Evolutionary conservation across 2,113 vertebrate species (phyloP), one percentile per base, ranked within the genome.

Genomic region (Okapia johnstoni): DNA sequence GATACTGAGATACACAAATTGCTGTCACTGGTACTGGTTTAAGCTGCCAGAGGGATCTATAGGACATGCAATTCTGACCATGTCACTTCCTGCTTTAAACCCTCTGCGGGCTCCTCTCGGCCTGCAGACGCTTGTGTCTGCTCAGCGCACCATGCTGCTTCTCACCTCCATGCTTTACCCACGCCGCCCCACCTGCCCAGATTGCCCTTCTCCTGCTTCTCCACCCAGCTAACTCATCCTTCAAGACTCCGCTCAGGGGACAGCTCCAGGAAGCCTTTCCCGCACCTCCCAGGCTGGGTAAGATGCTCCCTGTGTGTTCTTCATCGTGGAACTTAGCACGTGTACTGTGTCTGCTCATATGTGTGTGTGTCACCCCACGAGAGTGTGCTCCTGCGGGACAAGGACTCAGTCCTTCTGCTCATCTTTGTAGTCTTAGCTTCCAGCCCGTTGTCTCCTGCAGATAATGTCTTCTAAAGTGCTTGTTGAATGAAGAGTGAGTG

Each of bases 151-250:
- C 96, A 97, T 61, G 97, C 96, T 85, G 98, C 98, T 97, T 97
- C 97, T 98, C 97, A 95, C 97, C 96, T 97, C 94, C 98, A 97
- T 98, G 96, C 97, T 89, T 97, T 63, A 25, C 98, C 98, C 95
- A 83, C 77, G 95, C 98, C 63, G 77, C 54, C 97, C 98, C 83
- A 50, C 97, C 97, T 97, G 96, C 97, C 95, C 93, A 92, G 98
- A 97, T 55, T 97, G 96, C 96, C 97, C 94, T 98, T 73, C 95
- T 97, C 91, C 96, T 97, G 98, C 97, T 98, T 97, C 97, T 98
- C 93, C 90, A 97, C 98, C 97, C 0, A 96, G 98, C 98, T 98
- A 97, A 97, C 94, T 98, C 98, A 98, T 97, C 98, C 97, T 98
- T 90, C 98, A 89, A 97, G 98, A 98, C 97, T 98, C 97, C 7